phyloP scores from a whole-genome alignment of 1,140 invertebrate species.

The Tetramorium alpestre region DNA sequence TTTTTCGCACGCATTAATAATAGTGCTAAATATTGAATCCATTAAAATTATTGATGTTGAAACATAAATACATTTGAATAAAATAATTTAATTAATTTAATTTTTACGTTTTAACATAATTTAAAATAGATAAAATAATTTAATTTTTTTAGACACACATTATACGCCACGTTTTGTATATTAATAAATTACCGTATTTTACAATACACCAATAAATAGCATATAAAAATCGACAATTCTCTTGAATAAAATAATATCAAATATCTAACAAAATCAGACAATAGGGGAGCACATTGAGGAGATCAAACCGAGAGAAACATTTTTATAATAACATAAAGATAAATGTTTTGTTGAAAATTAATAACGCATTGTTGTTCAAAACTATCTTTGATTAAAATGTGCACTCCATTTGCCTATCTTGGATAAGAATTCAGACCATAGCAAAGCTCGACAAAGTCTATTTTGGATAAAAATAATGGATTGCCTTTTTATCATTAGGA shows the following conservation, averaged over 20 bases:
- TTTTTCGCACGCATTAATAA: constrained; percentile 9
- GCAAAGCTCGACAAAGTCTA: constrained; percentile 12
- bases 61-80: neutral
- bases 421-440: neutral
- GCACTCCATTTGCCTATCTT: neutral
- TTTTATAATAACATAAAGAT: neutral
- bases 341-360: constrained; percentile 7
- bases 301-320: neutral
- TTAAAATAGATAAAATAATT: neutral
- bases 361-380: neutral
- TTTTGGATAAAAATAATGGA: constrained; percentile 41
- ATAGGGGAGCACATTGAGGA: neutral
- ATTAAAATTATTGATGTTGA: neutral
- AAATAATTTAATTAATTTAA: constrained; percentile 7
- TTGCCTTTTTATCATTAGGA: constrained; percentile 37
- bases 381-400: neutral
- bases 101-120: constrained; percentile 5
- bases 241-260: constrained; percentile 20
- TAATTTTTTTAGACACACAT: neutral
- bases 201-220: neutral
- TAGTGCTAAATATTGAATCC: constrained; percentile 7
- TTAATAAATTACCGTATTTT: neutral
- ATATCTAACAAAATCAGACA: neutral
- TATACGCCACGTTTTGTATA: neutral
- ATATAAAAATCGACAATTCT: constrained; percentile 10